phyloP scores from a whole-genome alignment of 2,797 vertebrate species.

The Sphenopsis melanotis region DNA sequence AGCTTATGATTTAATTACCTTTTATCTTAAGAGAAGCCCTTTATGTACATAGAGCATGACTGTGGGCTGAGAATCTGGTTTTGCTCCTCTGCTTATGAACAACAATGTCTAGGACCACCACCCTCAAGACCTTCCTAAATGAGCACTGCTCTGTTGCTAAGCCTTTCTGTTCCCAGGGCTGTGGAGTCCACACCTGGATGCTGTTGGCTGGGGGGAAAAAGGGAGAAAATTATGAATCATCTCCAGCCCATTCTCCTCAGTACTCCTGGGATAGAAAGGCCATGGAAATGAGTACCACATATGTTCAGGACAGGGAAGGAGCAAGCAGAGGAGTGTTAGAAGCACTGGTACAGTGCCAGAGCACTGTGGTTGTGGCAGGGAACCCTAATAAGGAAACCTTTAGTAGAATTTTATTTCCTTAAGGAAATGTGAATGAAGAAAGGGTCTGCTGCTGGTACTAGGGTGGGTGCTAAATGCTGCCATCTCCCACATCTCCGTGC shows the following conservation, averaged over 20 bases:
- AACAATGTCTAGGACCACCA: not conserved
- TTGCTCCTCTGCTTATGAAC: not conserved
- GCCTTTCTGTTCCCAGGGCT: not conserved
- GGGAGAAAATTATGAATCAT: not conserved
- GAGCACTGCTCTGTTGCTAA: not conserved
- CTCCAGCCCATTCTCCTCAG: not conserved
- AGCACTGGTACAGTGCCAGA: not conserved
- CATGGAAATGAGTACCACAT: not conserved
- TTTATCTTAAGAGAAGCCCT: not conserved
- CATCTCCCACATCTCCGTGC: not conserved
- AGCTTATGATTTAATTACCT: not conserved
- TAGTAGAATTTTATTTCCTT: not conserved
- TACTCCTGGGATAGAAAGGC: not conserved
- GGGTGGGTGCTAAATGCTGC: not conserved
- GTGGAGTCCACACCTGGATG: not conserved
- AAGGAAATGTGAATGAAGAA: not conserved
- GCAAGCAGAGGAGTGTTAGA: not conserved
- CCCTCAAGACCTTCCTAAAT: not conserved
- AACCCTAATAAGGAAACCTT: not conserved
- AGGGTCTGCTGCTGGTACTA: not conserved
- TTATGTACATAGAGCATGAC: not conserved
- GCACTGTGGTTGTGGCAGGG: not conserved
- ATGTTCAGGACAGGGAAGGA: not conserved
- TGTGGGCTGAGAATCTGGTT: not conserved
- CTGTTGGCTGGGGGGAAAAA: fast-evolving